Evolutionary conservation across 2,113 vertebrate species (phyloP).

Genomic region (Aphyosemion australe): DNA sequence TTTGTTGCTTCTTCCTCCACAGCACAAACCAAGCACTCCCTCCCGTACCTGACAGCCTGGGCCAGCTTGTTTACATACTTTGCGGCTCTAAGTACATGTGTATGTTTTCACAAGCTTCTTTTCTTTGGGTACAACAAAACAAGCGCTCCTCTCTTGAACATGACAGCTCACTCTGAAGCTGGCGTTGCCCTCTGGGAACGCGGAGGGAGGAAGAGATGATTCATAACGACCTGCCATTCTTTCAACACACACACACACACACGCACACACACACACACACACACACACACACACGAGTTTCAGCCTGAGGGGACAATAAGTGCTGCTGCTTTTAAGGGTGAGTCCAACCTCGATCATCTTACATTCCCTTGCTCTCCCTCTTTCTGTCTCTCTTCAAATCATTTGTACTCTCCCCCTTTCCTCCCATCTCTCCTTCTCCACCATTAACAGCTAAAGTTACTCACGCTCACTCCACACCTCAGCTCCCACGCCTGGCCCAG

Average conservation of each 20-base stretch:
- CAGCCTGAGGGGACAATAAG: slow-evolving; percentile 59
- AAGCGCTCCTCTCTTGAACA: slow-evolving; percentile 71
- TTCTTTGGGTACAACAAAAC: slow-evolving; percentile 72
- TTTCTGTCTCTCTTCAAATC: slow-evolving; percentile 53
- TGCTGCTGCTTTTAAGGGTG: slow-evolving; percentile 73
- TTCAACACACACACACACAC: slow-evolving; percentile 52
- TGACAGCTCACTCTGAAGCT: slow-evolving; percentile 66
- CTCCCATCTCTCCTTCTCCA: slow-evolving; percentile 7
- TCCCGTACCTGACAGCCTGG: slow-evolving; percentile 35
- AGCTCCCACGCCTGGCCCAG: slow-evolving; percentile 22
- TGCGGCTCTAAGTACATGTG: slow-evolving; percentile 72
- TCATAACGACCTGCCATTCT: slow-evolving; percentile 66
- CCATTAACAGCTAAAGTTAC: slow-evolving; percentile 74
- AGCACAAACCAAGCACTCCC: slow-evolving; percentile 39
- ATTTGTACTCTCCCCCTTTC: slow-evolving; percentile 44
- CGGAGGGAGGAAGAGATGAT: slow-evolving; percentile 45
- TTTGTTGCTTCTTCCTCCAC: background rate
- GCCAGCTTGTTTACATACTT: slow-evolving; percentile 69
- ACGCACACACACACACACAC: slow-evolving; percentile 45
- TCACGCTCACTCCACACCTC: slow-evolving; percentile 11
- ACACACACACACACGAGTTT: slow-evolving; percentile 38
- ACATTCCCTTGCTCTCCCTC: slow-evolving; percentile 56
- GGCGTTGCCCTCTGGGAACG: slow-evolving; percentile 41
- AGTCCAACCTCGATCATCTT: slow-evolving; percentile 68
- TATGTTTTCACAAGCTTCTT: slow-evolving; percentile 74